Conservation (phyloP, 2,113 vertebrate species). For the Gymnocephalus cernua region DNA sequence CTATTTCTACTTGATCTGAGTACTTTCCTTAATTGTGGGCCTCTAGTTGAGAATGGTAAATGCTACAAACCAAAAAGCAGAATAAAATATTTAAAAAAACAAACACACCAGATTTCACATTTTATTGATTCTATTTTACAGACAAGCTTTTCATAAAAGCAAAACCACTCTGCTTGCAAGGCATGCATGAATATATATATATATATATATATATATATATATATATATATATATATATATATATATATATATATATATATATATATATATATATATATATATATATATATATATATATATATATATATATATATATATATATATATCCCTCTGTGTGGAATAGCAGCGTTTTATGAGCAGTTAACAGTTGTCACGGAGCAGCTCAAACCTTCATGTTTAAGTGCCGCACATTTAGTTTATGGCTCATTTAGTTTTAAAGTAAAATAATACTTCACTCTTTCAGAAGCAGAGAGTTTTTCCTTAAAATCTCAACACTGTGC, state of each 20-base stretch:
- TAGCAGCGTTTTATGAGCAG: slow-evolving; percentile 30
- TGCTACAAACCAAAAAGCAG: too few relatives aligned
- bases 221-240: too few relatives aligned
- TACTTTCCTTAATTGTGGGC: too few relatives aligned
- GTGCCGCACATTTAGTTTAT: slow-evolving; percentile 1
- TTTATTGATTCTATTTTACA: slow-evolving; percentile 64
- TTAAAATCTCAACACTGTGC: not conserved
- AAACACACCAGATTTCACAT: slow-evolving; percentile 23
- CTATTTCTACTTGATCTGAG: too few relatives aligned
- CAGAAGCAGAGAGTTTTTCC: not conserved
- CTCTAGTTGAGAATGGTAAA: too few relatives aligned
- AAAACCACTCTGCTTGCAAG: slow-evolving; percentile 2
- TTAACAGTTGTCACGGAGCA: not conserved
- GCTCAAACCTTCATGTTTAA: not conserved
- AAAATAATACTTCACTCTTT: not conserved
- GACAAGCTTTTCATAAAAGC: slow-evolving; percentile 44
- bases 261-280: too few relatives aligned
- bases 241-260: too few relatives aligned
- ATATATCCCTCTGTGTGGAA: not conserved
- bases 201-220: too few relatives aligned
- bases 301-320: not conserved
- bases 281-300: not conserved
- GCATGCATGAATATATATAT: slow-evolving; percentile 57
- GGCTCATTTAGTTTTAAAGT: slow-evolving; percentile 12
- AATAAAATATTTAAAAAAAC: not conserved